Evolutionary conservation across 1,140 invertebrate species (phyloP).

Genomic region (Papilio xuthus): DNA sequence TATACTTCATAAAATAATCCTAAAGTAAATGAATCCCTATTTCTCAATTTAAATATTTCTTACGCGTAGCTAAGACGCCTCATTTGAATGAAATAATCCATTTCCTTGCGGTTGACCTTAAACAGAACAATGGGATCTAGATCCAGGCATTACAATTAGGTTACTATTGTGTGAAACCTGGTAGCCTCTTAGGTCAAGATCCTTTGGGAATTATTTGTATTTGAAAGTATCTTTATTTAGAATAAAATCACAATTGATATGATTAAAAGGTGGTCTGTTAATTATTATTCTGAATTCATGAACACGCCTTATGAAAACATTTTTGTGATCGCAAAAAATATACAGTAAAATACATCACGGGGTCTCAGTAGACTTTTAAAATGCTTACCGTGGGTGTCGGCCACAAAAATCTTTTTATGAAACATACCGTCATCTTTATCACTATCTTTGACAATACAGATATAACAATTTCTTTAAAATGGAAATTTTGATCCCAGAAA

Average conservation of each 20-base stretch:
- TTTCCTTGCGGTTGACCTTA: constrained; percentile 61
- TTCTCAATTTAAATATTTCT: constrained; percentile 23
- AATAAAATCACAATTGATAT: constrained; percentile 39
- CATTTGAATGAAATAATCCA: constrained; percentile 57
- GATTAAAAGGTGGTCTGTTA: background rate
- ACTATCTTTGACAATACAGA: too few species aligned
- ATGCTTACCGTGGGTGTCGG: too few species aligned
- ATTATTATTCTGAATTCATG: background rate
- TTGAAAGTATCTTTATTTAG: constrained; percentile 43
- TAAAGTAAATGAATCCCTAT: background rate
- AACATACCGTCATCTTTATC: too few species aligned
- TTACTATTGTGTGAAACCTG: constrained; percentile 52
- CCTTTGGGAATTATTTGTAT: constrained; percentile 59
- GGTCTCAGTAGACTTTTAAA: too few species aligned
- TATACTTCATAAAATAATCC: background rate
- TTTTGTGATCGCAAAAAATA: background rate
- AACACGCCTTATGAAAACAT: background rate
- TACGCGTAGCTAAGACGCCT: constrained; percentile 36
- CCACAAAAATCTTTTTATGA: too few species aligned
- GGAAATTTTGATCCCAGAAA: too few species aligned
- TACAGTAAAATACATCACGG: too few species aligned
- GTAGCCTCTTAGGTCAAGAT: constrained; percentile 47
- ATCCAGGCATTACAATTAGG: constrained; percentile 66
- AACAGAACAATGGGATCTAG: constrained; percentile 66
- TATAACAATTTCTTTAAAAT: too few species aligned